Evolutionary conservation across 2,113 vertebrate species (phyloP), one percentile per base, ranked within the genome.

Genomic region (Clinocottus analis): DNA sequence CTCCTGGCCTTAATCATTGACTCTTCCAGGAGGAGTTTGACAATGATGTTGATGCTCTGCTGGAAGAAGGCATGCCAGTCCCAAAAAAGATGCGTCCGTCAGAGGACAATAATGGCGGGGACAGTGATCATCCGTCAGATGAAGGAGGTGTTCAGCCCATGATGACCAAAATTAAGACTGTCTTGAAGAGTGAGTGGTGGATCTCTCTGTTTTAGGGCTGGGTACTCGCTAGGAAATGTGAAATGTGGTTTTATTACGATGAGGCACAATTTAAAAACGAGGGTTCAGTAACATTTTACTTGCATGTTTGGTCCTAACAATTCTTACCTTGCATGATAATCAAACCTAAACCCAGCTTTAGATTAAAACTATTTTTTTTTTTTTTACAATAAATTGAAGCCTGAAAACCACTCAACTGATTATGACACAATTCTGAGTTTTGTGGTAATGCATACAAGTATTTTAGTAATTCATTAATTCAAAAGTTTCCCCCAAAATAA

Each of bases 111-210:
- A 96, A 94, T 0, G 94, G 85, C 1, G 97, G 94, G 90, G 98
- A 99, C 56, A 98, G 98, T 33, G 98, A 99, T 92, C 98, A 98
- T 87, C 96, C 93, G 21, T 99, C 97, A 16, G 98, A 99, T 41
- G 98, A 99, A 92, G 96, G 95, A 11, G 96, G 96, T 0, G 97
- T 99, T 77, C 98, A 99, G 93, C 98, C 98, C 31, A 98, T 99
- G 98, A 97, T 99, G 96, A 99, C 98, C 95, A 99, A 99, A 96
- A 99, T 99, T 89, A 99, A 99, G 95, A 99, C 98, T 49, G 97
- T 99, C 47, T 95, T 99, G 88, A 99, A 99, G 95, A 99, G 98
- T 99, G 94, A 97, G 98, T 94, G 63, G 45, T 62, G 60, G 51
- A 68, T 61, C 31, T 53, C 29, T 74, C 14, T 43, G 16, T 51